phyloP scores from a whole-genome alignment of 2,113 vertebrate species.

The Dolichallabes microphthalmus region DNA sequence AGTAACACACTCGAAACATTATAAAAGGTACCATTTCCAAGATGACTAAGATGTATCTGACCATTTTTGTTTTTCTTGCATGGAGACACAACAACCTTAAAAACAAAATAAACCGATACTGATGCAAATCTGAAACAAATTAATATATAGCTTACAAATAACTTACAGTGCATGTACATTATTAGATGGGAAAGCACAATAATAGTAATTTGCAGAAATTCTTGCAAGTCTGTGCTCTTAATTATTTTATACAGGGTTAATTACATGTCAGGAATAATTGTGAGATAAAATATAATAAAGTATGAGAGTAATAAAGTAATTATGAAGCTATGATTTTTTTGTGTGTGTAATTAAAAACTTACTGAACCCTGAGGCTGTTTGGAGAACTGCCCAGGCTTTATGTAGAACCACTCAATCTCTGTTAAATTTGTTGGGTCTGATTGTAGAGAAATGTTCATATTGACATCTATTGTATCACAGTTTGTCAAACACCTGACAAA shows the following conservation, averaged over 20 bases:
- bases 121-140: too few relatives aligned
- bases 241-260: not conserved
- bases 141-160: too few relatives aligned
- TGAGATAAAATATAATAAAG: too few relatives aligned
- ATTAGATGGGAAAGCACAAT: not conserved
- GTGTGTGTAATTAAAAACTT: not conserved
- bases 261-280: not conserved
- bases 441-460: not conserved
- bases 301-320: too few relatives aligned
- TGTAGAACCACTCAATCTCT: not conserved
- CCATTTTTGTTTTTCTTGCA: not conserved
- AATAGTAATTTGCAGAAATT: not conserved
- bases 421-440: accelerated
- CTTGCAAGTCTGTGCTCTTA: not conserved
- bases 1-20: not conserved
- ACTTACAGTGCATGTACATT: not conserved
- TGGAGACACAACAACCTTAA: not conserved
- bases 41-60: not conserved
- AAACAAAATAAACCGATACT: not conserved
- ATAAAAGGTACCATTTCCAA: not conserved
- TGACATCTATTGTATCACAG: constrained; percentile 42
- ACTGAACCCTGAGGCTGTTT: not conserved
- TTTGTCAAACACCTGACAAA: not conserved
- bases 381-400: too few relatives aligned
- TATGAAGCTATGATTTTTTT: too few relatives aligned